Conservation (phyloP, 2,888 invertebrate genomes). For the Pasiphila rectangulata region DNA sequence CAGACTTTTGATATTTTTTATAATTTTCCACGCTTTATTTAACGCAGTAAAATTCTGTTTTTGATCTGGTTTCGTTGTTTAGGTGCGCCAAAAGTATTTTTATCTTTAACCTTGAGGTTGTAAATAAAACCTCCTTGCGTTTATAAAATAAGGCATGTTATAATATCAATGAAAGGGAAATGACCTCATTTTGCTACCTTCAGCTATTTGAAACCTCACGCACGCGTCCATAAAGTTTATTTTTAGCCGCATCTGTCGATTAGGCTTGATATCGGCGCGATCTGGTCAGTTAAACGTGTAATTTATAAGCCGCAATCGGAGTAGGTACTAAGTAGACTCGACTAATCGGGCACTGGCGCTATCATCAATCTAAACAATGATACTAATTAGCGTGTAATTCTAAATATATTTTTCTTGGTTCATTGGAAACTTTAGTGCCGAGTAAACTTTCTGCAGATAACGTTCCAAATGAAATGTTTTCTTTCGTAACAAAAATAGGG, state of each 20-base stretch:
- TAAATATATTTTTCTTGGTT: slow-evolving; percentile 23
- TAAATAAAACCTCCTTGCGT: too few relatives aligned
- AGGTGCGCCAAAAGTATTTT: not conserved
- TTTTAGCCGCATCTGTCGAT: slow-evolving; percentile 72
- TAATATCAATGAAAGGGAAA: slow-evolving; percentile 71
- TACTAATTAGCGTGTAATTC: slow-evolving; percentile 38
- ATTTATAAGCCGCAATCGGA: slow-evolving; percentile 40
- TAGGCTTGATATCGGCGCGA: slow-evolving; percentile 60
- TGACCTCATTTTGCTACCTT: slow-evolving; percentile 63
- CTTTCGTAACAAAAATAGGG: slow-evolving; percentile 26
- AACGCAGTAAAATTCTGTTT: not conserved
- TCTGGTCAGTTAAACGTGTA: slow-evolving; percentile 54
- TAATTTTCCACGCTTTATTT: too few relatives aligned
- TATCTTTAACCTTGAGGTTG: slow-evolving; percentile 1
- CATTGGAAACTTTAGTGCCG: slow-evolving; percentile 4
- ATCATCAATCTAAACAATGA: slow-evolving; percentile 49
- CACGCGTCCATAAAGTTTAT: slow-evolving; percentile 72
- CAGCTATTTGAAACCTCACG: slow-evolving; percentile 65
- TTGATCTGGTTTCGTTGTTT: not conserved
- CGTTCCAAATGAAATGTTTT: slow-evolving; percentile 24
- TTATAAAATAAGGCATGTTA: slow-evolving; percentile 59
- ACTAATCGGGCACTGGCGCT: slow-evolving; percentile 51
- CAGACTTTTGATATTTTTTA: too few relatives aligned
- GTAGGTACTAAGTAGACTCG: slow-evolving; percentile 41
- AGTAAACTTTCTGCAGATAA: slow-evolving; percentile 19